A percentile compares a stretch with the other conserved stretches of the same genome.
Evolutionary conservation across 2,113 vertebrate species (phyloP).

Genomic region (Eolophus roseicapilla): DNA sequence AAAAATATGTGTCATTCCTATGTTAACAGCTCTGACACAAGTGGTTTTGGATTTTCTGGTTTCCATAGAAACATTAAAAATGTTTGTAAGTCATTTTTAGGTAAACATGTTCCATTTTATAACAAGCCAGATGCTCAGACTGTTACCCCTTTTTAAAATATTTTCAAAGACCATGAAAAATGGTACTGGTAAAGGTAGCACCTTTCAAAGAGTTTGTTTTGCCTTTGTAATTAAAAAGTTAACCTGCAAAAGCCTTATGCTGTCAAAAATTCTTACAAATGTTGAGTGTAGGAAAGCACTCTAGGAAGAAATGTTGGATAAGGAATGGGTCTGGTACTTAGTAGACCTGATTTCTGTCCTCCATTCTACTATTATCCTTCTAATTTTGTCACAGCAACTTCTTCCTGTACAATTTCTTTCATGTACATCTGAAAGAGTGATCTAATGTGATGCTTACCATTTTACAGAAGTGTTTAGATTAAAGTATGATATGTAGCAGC

Average conservation of each 20-base stretch:
- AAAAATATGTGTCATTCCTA: not conserved
- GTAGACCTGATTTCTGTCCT: not conserved
- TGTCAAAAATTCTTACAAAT: not conserved
- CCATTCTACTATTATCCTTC: not conserved
- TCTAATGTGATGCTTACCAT: not conserved
- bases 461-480: not conserved
- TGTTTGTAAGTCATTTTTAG: constrained; percentile 29
- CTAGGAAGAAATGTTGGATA: not conserved
- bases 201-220: not conserved
- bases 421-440: not conserved
- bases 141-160: not conserved
- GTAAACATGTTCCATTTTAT: not conserved
- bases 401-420: not conserved
- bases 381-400: not conserved
- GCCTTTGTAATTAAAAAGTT: not conserved
- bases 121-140: not conserved
- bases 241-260: not conserved
- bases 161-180: not conserved
- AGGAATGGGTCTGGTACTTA: not conserved
- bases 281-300: not conserved
- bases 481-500: accelerated
- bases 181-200: not conserved
- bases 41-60: constrained; percentile 3
- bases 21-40: not conserved
- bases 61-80: constrained; percentile 33